Evolutionary conservation across 1,140 invertebrate species (phyloP).

Genomic region (Macrobrachium nipponense): DNA sequence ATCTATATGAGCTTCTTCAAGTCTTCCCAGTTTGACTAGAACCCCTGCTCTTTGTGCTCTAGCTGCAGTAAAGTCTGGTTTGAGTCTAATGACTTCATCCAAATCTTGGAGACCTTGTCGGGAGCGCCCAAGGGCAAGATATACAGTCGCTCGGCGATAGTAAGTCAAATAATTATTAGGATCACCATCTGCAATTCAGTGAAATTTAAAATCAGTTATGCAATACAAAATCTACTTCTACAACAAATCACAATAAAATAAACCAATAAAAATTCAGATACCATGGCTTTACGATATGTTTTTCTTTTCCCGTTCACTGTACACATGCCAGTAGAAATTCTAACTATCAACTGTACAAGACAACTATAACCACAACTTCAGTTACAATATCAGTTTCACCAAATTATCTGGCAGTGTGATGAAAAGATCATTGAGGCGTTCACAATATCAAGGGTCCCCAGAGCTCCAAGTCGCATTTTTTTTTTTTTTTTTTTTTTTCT

Average conservation of each 20-base stretch:
- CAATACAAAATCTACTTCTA: background rate
- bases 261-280: background rate
- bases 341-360: too few relatives aligned
- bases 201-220: background rate
- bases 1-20: constrained; percentile 85
- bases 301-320: too few relatives aligned
- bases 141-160: constrained; percentile 95
- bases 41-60: constrained; percentile 88
- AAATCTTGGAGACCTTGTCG: constrained; percentile 95
- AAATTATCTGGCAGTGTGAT: too few relatives aligned
- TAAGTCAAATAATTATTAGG: constrained; percentile 95
- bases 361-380: too few relatives aligned
- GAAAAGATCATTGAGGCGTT: too few relatives aligned
- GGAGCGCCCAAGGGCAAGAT: constrained; percentile 94
- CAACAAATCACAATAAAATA: background rate
- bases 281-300: too few relatives aligned
- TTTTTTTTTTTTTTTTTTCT: too few relatives aligned
- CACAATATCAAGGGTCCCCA: too few relatives aligned
- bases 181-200: constrained; percentile 84
- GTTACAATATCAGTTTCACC: too few relatives aligned
- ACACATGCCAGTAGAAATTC: too few relatives aligned
- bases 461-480: too few relatives aligned
- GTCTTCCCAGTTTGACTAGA: constrained; percentile 88
- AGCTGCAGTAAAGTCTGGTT: constrained; percentile 93
- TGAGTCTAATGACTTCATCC: constrained; percentile 90